These are phyloP conservation scores for Hypothenemus hampei DNA, from an alignment of 1,140 invertebrate species.

Conservation along the genomic window DNA sequence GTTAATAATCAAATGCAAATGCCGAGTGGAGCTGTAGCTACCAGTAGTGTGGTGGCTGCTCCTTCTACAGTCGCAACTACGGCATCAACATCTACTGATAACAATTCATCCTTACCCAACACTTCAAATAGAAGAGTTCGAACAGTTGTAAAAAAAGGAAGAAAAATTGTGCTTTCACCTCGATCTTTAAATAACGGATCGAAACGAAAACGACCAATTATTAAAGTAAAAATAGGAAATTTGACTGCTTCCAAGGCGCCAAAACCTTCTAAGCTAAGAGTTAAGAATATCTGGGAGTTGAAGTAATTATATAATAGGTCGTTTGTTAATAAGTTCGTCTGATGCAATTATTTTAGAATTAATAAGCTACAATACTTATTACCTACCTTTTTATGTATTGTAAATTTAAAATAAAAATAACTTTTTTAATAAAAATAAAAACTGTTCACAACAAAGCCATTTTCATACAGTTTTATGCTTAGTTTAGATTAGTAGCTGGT, in stretches of 20 bases:
- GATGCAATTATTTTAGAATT: too few relatives aligned
- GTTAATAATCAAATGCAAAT: slow-evolving; percentile 2
- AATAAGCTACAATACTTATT: too few relatives aligned
- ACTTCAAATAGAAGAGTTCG: neutral
- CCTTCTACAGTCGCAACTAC: neutral
- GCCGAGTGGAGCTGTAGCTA: neutral
- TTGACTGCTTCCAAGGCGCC: neutral
- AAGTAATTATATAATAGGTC: slow-evolving; percentile 5
- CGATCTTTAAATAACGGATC: neutral
- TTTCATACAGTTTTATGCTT: too few relatives aligned
- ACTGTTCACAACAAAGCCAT: too few relatives aligned
- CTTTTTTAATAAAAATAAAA: too few relatives aligned
- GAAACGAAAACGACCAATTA: neutral
- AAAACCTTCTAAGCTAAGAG: slow-evolving; percentile 4
- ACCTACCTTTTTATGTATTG: too few relatives aligned
- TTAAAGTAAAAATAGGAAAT: slow-evolving; percentile 1
- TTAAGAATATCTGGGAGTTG: slow-evolving; percentile 15
- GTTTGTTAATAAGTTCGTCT: too few relatives aligned
- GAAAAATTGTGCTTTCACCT: neutral
- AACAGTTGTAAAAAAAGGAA: neutral
- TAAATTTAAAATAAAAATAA: too few relatives aligned
- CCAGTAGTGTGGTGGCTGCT: neutral
- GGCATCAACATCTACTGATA: neutral
- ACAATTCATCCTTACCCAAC: neutral
- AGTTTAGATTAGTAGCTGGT: too few relatives aligned